Evolutionary conservation across 2,113 vertebrate genomes (phyloP).

Genomic region (Nibea albiflora): DNA sequence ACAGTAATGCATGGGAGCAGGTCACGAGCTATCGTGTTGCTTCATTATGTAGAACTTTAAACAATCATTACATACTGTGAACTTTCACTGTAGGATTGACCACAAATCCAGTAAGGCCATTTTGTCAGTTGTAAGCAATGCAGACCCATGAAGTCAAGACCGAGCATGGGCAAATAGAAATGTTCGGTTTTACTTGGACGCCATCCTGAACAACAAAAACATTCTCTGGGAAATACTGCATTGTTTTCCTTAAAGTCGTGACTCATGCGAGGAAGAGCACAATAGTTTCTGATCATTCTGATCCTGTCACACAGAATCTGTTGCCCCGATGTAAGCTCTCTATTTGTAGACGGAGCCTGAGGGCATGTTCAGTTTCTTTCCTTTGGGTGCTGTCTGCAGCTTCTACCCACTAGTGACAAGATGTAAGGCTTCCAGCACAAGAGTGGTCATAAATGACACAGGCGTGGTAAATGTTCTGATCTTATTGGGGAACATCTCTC

Average conservation of each 20-base stretch:
- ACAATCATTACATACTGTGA: background rate
- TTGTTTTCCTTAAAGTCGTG: background rate
- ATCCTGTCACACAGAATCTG: constrained; percentile 24
- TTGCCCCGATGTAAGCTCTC: background rate
- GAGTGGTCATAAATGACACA: constrained; percentile 34
- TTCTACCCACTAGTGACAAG: constrained; percentile 24
- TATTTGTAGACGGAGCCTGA: constrained; percentile 24
- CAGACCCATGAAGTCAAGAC: background rate
- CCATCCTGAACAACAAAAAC: background rate
- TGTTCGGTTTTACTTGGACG: background rate
- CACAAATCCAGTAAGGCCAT: background rate
- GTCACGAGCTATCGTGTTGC: background rate
- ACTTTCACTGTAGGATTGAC: background rate
- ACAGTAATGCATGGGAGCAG: background rate
- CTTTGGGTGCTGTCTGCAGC: constrained; percentile 26
- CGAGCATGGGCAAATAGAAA: background rate
- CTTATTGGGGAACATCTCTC: constrained; percentile 21
- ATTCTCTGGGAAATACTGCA: background rate
- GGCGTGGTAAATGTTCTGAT: constrained; percentile 10
- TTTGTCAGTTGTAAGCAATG: background rate
- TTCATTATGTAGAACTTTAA: background rate
- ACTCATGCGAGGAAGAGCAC: constrained; percentile 11
- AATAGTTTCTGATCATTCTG: constrained; percentile 24
- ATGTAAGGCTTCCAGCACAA: constrained; percentile 32
- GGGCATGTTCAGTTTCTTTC: constrained; percentile 19